Evolutionary conservation across 2,888 invertebrate species (phyloP), one percentile per base, ranked within the genome.

Genomic region (Pollenia amentaria): DNA sequence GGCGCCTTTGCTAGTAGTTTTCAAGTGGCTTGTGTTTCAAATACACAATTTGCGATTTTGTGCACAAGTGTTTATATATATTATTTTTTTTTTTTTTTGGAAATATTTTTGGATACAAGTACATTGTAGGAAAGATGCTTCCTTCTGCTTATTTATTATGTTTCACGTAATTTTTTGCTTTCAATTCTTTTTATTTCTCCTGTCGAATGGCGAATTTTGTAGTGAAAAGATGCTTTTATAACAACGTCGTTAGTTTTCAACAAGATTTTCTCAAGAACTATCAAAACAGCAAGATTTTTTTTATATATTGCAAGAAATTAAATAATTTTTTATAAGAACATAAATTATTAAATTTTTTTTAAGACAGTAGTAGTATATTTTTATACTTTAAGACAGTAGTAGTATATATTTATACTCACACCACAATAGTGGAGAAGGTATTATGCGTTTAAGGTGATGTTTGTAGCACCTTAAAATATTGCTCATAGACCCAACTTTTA

Each of bases 241-340:
- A 70, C 67, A 82, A 73, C 80, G 75, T 87, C 80, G 83, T 87
- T 87, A 87, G 73, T 80, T 83, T 76, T 80, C 65, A 83, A 83
- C 76, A 80, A 87, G 79, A 72, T 51, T 48, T 60, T 82, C 18
- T 79, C 67, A 69, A 85, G 77, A 40, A 73, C 77, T 85, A 76
- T 51, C 84, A 76, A 44, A 53, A 40, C 70, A 64, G 55, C 70
- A 77, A 77, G n/a, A 70, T 55, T 29, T 29, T 29, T 29, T 29
- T 6, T 29, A 29, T 6, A 29, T 29, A 6, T 77, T 64, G 42
- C 29, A 29, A 29, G 4, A 65, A 48, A 57, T 72, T 77, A 48
- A 29, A 6, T 29, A 29, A 29, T 6, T 29, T 29, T 29, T 6
- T 29, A 29, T 6, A 29, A 29, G 46, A 64, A 51, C 21, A 60